Conservation (phyloP, 2,113 vertebrate genomes). For the Rattus rattus region DNA sequence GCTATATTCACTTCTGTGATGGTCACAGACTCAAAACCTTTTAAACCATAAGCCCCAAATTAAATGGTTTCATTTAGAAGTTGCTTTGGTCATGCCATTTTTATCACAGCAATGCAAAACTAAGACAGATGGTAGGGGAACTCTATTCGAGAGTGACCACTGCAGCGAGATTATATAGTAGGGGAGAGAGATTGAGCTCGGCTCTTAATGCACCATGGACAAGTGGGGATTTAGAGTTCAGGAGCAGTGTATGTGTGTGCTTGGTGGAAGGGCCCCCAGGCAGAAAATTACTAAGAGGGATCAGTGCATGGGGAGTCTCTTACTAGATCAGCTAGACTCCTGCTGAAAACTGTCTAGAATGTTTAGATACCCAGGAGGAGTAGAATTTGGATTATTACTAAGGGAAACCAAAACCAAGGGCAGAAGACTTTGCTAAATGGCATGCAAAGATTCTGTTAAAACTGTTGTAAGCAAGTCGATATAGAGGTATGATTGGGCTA, state of each 20-base stretch:
- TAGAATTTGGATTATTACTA: not conserved
- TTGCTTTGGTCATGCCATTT: not conserved
- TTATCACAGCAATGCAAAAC: not conserved
- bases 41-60: not conserved
- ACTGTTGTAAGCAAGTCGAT: not conserved
- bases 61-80: not conserved
- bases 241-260: not conserved
- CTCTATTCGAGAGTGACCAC: not conserved
- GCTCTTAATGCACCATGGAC: not conserved
- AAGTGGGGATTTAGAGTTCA: not conserved
- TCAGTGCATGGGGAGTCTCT: not conserved
- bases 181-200: not conserved
- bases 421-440: not conserved
- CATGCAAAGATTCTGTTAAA: conserved; percentile 5
- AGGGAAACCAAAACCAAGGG: not conserved
- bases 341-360: not conserved
- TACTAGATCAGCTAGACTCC: not conserved
- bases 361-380: not conserved
- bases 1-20: not conserved
- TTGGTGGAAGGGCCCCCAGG: not conserved
- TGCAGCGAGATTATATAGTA: not conserved
- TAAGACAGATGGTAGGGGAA: not conserved
- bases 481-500: not conserved
- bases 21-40: not conserved
- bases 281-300: not conserved